phyloP scores from a whole-genome alignment of 2,797 vertebrate species.

The Chelonia mydas region DNA sequence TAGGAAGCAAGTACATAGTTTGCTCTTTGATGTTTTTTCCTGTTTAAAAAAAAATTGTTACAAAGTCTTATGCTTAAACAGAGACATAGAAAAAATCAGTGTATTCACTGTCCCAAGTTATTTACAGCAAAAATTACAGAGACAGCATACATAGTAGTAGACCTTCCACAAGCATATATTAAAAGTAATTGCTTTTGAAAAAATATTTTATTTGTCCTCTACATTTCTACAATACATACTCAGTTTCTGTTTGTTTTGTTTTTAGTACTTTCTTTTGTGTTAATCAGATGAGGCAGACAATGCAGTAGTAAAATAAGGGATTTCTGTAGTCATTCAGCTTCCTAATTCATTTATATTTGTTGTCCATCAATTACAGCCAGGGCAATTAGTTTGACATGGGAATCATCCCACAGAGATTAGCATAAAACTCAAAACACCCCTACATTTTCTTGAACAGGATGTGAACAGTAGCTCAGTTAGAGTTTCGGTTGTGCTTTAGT shows the following conservation, averaged over 20 bases:
- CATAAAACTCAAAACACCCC: slow-evolving; percentile 34
- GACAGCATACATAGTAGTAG: slow-evolving; percentile 84
- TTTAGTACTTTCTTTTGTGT: slow-evolving; percentile 70
- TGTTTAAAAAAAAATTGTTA: slow-evolving; percentile 95
- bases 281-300: slow-evolving; percentile 77
- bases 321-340: slow-evolving; percentile 65
- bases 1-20: slow-evolving; percentile 89
- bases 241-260: slow-evolving; percentile 74
- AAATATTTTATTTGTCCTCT: slow-evolving; percentile 87
- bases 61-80: slow-evolving; percentile 96
- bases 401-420: slow-evolving; percentile 21
- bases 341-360: slow-evolving; percentile 31
- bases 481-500: slow-evolving; percentile 79
- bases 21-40: slow-evolving; percentile 88
- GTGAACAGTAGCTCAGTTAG: slow-evolving; percentile 37
- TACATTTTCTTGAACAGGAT: slow-evolving; percentile 25
- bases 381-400: slow-evolving; percentile 38
- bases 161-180: slow-evolving; percentile 87
- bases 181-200: slow-evolving; percentile 88
- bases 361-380: neutral
- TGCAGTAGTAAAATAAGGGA: slow-evolving; percentile 72
- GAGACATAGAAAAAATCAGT: slow-evolving; percentile 91
- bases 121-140: slow-evolving; percentile 93
- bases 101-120: slow-evolving; percentile 92
- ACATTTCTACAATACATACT: slow-evolving; percentile 87